Evolutionary conservation across 2,113 vertebrate genomes (phyloP).

Genomic region (Cyprichromis sp.): DNA sequence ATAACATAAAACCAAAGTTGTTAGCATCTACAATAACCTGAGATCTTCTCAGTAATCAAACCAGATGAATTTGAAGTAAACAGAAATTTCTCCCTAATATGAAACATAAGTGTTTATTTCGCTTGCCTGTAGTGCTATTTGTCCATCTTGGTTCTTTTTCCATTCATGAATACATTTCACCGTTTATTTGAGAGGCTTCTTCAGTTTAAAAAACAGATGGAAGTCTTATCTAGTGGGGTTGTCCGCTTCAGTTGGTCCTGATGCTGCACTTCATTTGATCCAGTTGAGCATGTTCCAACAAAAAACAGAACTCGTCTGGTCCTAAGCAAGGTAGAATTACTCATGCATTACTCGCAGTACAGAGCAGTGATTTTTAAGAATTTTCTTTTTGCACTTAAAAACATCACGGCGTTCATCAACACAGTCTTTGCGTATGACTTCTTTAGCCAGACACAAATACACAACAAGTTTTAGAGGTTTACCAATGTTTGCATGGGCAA

Average conservation of each 20-base stretch:
- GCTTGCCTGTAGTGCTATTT: background rate
- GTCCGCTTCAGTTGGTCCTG: background rate
- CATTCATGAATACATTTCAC: background rate
- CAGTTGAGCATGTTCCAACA: background rate
- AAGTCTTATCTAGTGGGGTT: background rate
- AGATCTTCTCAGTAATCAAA: background rate
- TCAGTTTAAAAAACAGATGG: background rate
- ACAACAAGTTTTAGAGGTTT: background rate
- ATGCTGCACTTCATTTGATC: background rate
- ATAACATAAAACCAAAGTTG: background rate
- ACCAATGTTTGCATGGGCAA: background rate
- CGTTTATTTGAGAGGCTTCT: background rate
- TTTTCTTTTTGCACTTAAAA: background rate
- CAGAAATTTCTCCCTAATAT: background rate
- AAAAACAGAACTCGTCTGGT: background rate
- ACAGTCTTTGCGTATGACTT: background rate
- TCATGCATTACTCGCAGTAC: background rate
- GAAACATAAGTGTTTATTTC: background rate
- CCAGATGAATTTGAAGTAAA: background rate
- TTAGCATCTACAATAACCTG: background rate
- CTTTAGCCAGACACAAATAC: background rate
- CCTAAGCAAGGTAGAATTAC: background rate
- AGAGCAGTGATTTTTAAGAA: background rate
- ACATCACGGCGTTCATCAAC: fast-evolving
- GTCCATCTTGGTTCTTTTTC: background rate